Evolutionary conservation across 2,888 invertebrate genomes (phyloP), one percentile per base, ranked within the genome.

Genomic region (Drosophila mulleri): DNA sequence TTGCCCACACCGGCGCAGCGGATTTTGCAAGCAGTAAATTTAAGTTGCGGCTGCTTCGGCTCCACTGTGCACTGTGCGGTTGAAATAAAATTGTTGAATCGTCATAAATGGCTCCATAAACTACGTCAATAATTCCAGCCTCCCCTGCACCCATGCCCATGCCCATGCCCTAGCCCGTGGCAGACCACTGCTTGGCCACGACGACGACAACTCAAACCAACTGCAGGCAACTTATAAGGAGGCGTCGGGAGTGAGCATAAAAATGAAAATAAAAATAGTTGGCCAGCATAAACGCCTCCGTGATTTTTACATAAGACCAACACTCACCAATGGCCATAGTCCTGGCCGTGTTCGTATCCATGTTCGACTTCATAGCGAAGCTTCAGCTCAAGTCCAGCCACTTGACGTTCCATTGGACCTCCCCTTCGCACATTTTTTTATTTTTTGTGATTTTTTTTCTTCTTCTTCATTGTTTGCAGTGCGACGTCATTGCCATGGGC

Each of bases 101-200:
- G 90, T 90, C 90, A 87, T 89, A 87, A 87, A 87, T 87, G 90
- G 89, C 88, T 87, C 80, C 90, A 90, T 87, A 87, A 87, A 87
- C 85, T 84, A 82, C 90, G 85, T 84, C 88, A 90, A 90, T 87
- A 82, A 83, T 77, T 63, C 54, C 56, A 53, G 32, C 41, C 7
- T 50, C 23, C 42, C 48, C 14, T 3, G 32, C 7, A 12, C 58
- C 11, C 48, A 23, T 6, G 35, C 20, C 44, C 35, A n/a, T 2
- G 12, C 32, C 44, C 44, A n/a, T 2, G 12, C 32, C 44, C 44
- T 9, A 32, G 44, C 7, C 23, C 57, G 42, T 32, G 42, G 32
- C 32, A 35, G 44, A 29, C 45, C 26, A 20, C 23, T 18, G 18
- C 44, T 44, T 52, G 64, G 20, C 50, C 26, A 45, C 61, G 52